Evolutionary conservation across 1,140 invertebrate species (phyloP).

Genomic region (Drosophila prosaltans): DNA sequence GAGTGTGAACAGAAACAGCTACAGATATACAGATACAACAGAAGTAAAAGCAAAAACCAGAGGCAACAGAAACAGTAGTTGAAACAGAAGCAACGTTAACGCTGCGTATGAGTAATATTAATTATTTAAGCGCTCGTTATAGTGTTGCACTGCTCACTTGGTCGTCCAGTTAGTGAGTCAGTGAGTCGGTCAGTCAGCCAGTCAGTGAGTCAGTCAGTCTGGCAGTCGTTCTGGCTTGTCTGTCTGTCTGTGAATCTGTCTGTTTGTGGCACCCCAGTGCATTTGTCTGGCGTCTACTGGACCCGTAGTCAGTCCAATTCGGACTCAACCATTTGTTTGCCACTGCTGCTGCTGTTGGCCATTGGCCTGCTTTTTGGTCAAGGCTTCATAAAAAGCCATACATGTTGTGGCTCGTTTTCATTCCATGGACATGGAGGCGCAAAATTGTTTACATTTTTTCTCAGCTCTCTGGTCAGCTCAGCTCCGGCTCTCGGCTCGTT

Average conservation of each 20-base stretch:
- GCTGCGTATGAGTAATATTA: slow-evolving; percentile 74
- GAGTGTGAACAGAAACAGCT: too few relatives aligned
- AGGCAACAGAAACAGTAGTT: not conserved
- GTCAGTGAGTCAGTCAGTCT: not conserved
- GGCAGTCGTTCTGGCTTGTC: not conserved
- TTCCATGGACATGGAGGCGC: slow-evolving; percentile 29
- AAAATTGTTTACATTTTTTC: slow-evolving; percentile 78
- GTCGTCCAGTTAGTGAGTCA: slow-evolving; percentile 2
- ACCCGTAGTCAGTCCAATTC: slow-evolving; percentile 3
- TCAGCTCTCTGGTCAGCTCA: slow-evolving; percentile 24
- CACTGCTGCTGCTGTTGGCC: slow-evolving; percentile 37
- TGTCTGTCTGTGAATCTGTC: slow-evolving; percentile 39
- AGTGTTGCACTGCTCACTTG: slow-evolving; percentile 63
- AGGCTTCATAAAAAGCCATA: slow-evolving; percentile 71
- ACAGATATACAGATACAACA: too few relatives aligned
- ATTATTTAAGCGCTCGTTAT: slow-evolving; percentile 80
- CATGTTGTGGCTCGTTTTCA: slow-evolving; percentile 34
- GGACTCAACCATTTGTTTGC: slow-evolving; percentile 55
- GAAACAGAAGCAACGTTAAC: slow-evolving; percentile 33
- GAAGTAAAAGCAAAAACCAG: slow-evolving; percentile 8
- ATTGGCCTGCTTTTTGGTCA: slow-evolving; percentile 70
- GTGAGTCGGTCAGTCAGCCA: slow-evolving; percentile 34
- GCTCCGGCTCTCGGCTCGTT: slow-evolving; percentile 34
- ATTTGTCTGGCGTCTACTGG: slow-evolving; percentile 68
- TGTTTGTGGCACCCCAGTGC: slow-evolving; percentile 75